phyloP scores from a whole-genome alignment of 2,888 invertebrate genomes.

The Bruchidius siliquastri region DNA sequence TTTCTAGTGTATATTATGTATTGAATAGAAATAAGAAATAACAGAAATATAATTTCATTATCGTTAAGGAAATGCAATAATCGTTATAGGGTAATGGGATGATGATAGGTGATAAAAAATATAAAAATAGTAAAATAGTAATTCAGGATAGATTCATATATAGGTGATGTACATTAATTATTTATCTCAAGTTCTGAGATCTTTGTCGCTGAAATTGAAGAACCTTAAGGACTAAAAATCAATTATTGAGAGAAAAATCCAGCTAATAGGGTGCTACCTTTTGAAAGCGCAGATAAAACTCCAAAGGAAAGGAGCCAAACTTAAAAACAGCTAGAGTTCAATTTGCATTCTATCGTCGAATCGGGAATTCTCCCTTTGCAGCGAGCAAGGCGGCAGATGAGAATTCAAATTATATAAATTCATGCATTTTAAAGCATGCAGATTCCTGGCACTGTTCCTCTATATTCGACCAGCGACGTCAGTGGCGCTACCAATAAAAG shows the following conservation, averaged over 20 bases:
- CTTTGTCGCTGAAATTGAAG: no score
- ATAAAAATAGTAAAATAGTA: no score
- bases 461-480: constrained; percentile 26
- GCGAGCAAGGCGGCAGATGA: constrained; percentile 19
- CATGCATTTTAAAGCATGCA: constrained; percentile 46
- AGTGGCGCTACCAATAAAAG: not conserved
- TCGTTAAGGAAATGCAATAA: no score
- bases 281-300: not conserved
- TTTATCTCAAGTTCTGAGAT: no score
- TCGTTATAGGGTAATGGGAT: no score
- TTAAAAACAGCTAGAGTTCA: not conserved
- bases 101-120: no score
- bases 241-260: not conserved
- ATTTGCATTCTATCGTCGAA: not conserved
- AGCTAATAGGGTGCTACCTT: not conserved
- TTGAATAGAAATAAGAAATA: no score
- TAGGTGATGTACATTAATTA: no score
- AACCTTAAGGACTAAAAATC: not conserved
- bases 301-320: not conserved
- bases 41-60: no score
- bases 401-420: constrained; percentile 40
- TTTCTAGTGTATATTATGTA: no score
- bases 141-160: no score
- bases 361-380: constrained; percentile 1
- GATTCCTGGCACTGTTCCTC: constrained; percentile 39